Conservation (phyloP, 2,797 vertebrate genomes). For the Hypotaenidia philippensis region DNA sequence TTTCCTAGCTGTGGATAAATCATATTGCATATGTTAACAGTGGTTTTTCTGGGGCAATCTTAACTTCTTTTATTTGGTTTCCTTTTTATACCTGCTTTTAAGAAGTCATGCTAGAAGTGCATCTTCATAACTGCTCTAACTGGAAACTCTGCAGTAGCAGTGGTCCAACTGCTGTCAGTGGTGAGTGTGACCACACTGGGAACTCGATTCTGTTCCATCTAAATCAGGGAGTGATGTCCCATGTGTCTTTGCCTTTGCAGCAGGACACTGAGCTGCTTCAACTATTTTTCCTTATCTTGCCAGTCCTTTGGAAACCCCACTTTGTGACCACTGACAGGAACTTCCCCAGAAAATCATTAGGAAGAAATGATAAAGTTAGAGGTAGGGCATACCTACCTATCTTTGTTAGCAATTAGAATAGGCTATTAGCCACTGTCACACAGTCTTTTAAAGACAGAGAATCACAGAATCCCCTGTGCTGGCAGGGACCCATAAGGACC, state of each 20-base stretch:
- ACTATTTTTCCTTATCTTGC: neutral
- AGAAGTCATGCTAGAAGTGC: neutral
- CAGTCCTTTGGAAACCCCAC: neutral
- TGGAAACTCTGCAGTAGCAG: neutral
- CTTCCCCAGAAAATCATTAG: neutral
- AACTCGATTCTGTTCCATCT: neutral
- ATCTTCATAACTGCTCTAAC: neutral
- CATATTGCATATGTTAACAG: neutral
- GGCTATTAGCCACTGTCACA: neutral
- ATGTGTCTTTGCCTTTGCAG: neutral
- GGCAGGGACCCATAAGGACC: too few species aligned
- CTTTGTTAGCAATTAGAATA: neutral
- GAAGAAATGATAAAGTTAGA: neutral
- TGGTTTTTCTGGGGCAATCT: neutral
- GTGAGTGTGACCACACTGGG: neutral
- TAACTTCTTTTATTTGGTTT: neutral
- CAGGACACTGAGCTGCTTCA: neutral
- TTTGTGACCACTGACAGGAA: neutral
- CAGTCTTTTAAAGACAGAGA: neutral
- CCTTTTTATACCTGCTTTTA: neutral
- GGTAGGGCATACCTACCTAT: fast-evolving
- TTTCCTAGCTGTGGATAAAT: neutral
- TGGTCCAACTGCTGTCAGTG: neutral
- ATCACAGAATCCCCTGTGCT: too few species aligned
- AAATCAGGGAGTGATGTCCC: neutral